Evolutionary conservation across 2,797 vertebrate species (phyloP).

Genomic region (Bucorvus abyssinicus): DNA sequence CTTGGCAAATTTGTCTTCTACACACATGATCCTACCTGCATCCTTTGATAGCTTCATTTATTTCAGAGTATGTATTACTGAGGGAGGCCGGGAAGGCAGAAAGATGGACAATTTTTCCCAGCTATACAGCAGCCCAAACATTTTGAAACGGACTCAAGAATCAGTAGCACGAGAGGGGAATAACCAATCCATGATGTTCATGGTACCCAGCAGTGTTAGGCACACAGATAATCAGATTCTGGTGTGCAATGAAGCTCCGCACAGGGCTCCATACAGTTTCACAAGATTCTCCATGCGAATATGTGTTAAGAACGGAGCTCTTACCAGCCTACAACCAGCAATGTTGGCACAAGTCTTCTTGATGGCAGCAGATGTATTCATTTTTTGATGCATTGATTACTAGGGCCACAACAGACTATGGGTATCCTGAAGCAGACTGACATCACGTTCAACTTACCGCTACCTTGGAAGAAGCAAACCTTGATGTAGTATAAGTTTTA

Average conservation of each 20-base stretch:
- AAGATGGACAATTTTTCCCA: not conserved
- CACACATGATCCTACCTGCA: rapidly evolving
- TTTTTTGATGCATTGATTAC: not conserved
- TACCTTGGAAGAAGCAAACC: not conserved
- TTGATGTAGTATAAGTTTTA: not conserved
- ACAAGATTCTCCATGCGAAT: not conserved
- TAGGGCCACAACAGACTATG: not conserved
- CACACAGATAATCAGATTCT: not conserved
- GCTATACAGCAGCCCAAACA: not conserved
- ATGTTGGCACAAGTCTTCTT: not conserved
- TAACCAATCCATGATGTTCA: not conserved
- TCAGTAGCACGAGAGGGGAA: not conserved
- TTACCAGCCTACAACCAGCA: not conserved
- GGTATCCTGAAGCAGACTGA: not conserved
- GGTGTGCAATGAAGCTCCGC: not conserved
- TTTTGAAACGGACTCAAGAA: not conserved
- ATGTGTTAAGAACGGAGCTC: not conserved
- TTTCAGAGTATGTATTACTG: not conserved
- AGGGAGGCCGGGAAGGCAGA: not conserved
- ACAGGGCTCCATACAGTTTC: not conserved
- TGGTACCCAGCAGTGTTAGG: not conserved
- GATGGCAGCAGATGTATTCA: not conserved
- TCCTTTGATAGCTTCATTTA: not conserved
- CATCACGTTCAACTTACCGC: not conserved
- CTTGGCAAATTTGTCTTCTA: not conserved